Evolutionary conservation across 2,113 vertebrate genomes (phyloP).

Genomic region (Sitta europaea): DNA sequence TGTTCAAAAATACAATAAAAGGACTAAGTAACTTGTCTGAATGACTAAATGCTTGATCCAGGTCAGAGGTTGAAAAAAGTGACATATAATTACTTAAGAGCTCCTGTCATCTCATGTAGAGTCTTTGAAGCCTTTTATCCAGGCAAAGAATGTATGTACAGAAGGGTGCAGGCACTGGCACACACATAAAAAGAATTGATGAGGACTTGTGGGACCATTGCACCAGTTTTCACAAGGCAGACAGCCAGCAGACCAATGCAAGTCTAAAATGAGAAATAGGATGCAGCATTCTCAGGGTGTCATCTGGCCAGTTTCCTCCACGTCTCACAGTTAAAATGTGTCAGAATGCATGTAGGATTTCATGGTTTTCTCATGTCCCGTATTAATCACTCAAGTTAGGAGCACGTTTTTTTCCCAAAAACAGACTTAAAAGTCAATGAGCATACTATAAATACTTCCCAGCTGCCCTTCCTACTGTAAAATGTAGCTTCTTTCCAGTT

Average conservation of each 20-base stretch:
- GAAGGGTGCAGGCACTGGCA: not conserved
- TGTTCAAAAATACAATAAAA: not conserved
- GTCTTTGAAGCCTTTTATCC: not conserved
- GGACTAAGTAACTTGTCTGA: not conserved
- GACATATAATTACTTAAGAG: not conserved
- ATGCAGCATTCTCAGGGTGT: not conserved
- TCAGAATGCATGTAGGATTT: not conserved
- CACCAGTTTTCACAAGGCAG: not conserved
- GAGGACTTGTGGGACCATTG: not conserved
- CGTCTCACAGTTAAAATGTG: not conserved
- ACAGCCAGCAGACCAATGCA: not conserved
- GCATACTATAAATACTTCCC: not conserved
- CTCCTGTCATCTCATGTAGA: not conserved
- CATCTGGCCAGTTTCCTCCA: not conserved
- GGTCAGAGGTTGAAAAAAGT: not conserved
- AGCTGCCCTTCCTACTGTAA: not conserved
- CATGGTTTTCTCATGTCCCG: not conserved
- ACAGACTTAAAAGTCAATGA: not conserved
- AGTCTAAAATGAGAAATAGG: not conserved
- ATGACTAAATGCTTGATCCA: not conserved
- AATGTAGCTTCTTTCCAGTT: not conserved
- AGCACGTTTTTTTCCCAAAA: not conserved
- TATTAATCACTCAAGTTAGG: not conserved
- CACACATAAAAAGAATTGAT: not conserved
- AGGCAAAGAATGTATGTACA: not conserved